Conservation (phyloP, 2,113 vertebrate genomes). For the Daubentonia madagascariensis region DNA sequence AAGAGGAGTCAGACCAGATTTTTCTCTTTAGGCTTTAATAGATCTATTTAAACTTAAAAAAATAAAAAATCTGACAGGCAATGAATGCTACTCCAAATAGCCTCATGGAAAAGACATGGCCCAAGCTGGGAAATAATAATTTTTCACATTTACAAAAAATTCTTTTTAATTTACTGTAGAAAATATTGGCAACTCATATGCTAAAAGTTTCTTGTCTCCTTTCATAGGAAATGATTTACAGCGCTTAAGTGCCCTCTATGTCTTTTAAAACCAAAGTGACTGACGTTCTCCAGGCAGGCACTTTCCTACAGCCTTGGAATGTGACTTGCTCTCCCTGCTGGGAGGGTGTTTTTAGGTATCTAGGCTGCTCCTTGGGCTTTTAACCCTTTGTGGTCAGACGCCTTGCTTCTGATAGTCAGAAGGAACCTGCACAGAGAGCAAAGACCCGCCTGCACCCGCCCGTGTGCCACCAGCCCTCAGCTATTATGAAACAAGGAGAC, state of each 20-base stretch:
- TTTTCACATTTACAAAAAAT: conserved; percentile 1
- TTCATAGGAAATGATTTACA: conserved; percentile 80
- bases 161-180: conserved; percentile 70
- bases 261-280: conserved; percentile 80
- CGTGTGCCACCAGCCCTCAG: background rate
- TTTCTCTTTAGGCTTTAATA: background rate
- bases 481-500: background rate
- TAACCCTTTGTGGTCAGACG: background rate
- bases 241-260: conserved; percentile 77
- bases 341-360: background rate
- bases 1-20: background rate
- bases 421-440: background rate
- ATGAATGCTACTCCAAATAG: background rate
- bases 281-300: conserved; percentile 79
- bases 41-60: background rate
- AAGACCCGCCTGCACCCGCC: accelerated
- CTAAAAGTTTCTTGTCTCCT: conserved; percentile 78
- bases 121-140: background rate
- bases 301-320: conserved; percentile 70
- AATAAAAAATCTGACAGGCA: background rate
- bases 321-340: conserved; percentile 19
- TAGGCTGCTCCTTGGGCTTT: background rate
- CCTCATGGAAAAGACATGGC: background rate
- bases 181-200: conserved; percentile 78
- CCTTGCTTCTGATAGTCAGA: background rate